Evolutionary conservation across 2,888 invertebrate genomes (phyloP).

Genomic region (Nomada goodeniana): DNA sequence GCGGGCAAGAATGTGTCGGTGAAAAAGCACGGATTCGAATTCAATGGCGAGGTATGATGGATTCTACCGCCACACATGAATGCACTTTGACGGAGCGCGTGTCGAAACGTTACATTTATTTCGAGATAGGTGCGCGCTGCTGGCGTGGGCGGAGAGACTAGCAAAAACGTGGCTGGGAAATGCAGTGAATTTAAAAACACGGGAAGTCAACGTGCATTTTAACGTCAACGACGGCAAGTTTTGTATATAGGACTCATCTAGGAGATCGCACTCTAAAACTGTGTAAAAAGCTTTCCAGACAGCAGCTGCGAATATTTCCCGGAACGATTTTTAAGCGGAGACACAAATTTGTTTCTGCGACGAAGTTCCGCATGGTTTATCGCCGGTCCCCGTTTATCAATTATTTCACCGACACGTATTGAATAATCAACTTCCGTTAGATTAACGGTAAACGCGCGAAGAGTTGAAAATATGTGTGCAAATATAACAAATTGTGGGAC

Average conservation of each 20-base stretch:
- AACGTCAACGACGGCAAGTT: slow-evolving; percentile 38
- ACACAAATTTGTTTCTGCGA: not conserved
- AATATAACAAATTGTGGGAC: too few relatives aligned
- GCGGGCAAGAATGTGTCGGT: slow-evolving; percentile 40
- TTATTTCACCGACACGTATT: too few relatives aligned
- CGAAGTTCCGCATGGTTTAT: not conserved
- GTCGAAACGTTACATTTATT: slow-evolving; percentile 64
- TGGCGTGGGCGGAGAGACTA: not conserved
- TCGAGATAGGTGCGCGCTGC: slow-evolving; percentile 42
- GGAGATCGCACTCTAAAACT: slow-evolving; percentile 21
- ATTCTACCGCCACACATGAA: slow-evolving; percentile 60
- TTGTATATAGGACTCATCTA: slow-evolving; percentile 14
- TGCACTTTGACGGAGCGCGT: slow-evolving; percentile 60
- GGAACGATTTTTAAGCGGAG: not conserved
- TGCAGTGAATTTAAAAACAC: slow-evolving; percentile 57
- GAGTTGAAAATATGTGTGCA: too few relatives aligned
- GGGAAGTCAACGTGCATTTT: slow-evolving; percentile 56
- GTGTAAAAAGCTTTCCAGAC: slow-evolving; percentile 4
- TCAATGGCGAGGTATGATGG: slow-evolving; percentile 57
- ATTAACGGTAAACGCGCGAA: too few relatives aligned
- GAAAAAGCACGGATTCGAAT: slow-evolving; percentile 54
- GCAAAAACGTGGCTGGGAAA: slow-evolving; percentile 51
- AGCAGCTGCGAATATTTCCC: not conserved
- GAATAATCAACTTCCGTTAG: too few relatives aligned
- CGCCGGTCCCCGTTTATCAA: too few relatives aligned